Base-by-base conservation (phyloP, 2,797 vertebrate species). In the Pseudochirops cupreus region DNA sequence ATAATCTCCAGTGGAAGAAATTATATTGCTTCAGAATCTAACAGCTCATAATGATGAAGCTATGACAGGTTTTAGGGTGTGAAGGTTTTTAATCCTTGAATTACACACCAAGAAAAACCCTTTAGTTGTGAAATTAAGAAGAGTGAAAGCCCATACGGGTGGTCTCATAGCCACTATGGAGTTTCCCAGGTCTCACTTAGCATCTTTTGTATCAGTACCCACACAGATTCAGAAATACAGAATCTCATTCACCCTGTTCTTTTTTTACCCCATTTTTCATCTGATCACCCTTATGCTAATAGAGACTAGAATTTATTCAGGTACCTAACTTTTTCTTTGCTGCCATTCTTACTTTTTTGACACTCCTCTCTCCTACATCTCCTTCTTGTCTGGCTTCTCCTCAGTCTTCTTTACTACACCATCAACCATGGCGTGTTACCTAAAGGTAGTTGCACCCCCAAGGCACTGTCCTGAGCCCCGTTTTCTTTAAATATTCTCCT, bases 1-100 rank as follows among this genome's bases (percentile, higher is more conserved):
- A 95, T 94, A 91, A 90, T 93, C 96, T 95, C 74, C 67, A 87
- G 93, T 55, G 59, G 92, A 59, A 54, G 53, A 62, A 52, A 94
- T 59, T 93, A 74, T 91, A 91, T 90, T 91, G 33, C 87, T 94
- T 96, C 96, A 56, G 50, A 93, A n/a, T 90, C 24, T 31, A 89
- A 89, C 5, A 91, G 4, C 29, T 56, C 91, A 28, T 89, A 94
- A 74, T 94, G 62, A 92, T 94, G 67, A 74, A 90, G 39, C 92
- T 92, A 57, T 62, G 52, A 90, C 24, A 50, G 39, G 56, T 95
- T 97, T 94, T 91, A 62, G 94, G n/a, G 7, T 96, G 50, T 50
- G 39, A 91, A 33, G 2, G 90, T 53, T 14, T 33, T 10, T 1
- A 91, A 94, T 59, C 91, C n/a, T 91, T 97, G 33, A 93, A 57